Evolutionary conservation across 2,113 vertebrate species (phyloP).

Genomic region (Riparia riparia): DNA sequence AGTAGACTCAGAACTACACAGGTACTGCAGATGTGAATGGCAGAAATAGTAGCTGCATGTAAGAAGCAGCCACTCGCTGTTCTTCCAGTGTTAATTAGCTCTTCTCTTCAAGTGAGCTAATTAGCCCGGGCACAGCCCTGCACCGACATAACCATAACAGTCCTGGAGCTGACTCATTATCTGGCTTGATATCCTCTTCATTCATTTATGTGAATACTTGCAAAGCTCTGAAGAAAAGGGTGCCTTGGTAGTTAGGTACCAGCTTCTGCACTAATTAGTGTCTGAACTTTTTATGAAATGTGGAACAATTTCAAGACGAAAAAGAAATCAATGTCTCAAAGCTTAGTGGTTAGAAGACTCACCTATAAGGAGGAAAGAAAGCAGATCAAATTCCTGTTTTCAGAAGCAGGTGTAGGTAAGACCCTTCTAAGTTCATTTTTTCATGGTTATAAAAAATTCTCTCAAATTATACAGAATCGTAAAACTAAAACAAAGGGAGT

Average conservation of each 20-base stretch:
- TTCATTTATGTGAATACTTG: not conserved
- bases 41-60: not conserved
- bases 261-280: slow-evolving; percentile 40
- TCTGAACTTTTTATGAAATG: not conserved
- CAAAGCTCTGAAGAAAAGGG: slow-evolving; percentile 12
- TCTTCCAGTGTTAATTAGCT: slow-evolving; percentile 45
- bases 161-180: slow-evolving; percentile 61
- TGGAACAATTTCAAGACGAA: not conserved
- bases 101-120: slow-evolving; percentile 50
- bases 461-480: not conserved
- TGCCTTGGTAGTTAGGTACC: not conserved
- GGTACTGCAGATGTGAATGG: not conserved
- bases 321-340: not conserved
- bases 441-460: not conserved
- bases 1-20: not conserved
- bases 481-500: not conserved
- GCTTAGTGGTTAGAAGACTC: not conserved
- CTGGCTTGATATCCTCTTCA: slow-evolving; percentile 37
- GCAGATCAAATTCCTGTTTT: not conserved
- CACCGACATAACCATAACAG: not conserved
- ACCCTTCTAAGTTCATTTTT: not conserved
- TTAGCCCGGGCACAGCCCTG: slow-evolving; percentile 34
- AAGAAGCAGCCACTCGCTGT: not conserved
- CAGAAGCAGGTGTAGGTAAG: not conserved
- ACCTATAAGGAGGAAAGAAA: not conserved